These are phyloP conservation scores for Morinoia aosen DNA, from an alignment of 2,888 invertebrate species.

Conservation along the genomic window DNA sequence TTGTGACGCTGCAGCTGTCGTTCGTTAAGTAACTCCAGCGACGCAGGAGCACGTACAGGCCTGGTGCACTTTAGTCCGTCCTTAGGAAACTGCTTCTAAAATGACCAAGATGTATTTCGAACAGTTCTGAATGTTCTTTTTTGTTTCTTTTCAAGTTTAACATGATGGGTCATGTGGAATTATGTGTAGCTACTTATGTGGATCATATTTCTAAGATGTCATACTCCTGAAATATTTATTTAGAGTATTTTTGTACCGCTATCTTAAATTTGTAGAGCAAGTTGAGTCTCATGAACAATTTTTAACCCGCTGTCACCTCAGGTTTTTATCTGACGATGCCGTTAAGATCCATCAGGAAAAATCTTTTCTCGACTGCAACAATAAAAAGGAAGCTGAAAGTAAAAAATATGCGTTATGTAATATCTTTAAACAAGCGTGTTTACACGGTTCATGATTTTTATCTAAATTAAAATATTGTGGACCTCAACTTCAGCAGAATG, in stretches of 20 bases:
- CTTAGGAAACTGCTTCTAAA: neutral
- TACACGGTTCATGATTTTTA: too few species aligned
- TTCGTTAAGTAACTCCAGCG: neutral
- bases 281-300: too few species aligned
- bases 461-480: neutral
- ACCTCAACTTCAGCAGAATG: neutral
- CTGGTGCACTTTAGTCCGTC: neutral
- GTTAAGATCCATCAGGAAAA: too few species aligned
- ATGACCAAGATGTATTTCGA: neutral
- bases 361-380: too few species aligned
- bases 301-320: too few species aligned
- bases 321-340: too few species aligned
- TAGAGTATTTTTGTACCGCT: too few species aligned
- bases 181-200: neutral
- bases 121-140: neutral
- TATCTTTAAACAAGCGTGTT: too few species aligned
- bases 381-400: too few species aligned
- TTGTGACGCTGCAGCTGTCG: slow-evolving; percentile 26
- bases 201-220: neutral
- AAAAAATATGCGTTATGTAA: too few species aligned
- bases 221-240: neutral
- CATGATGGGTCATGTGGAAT: neutral
- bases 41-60: neutral
- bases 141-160: neutral
- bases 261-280: too few species aligned